Percentiles rank a stretch among this genome's conserved stretches.
phyloP scores from a whole-genome alignment of 2,888 invertebrate species.

The Archips xylosteana region DNA sequence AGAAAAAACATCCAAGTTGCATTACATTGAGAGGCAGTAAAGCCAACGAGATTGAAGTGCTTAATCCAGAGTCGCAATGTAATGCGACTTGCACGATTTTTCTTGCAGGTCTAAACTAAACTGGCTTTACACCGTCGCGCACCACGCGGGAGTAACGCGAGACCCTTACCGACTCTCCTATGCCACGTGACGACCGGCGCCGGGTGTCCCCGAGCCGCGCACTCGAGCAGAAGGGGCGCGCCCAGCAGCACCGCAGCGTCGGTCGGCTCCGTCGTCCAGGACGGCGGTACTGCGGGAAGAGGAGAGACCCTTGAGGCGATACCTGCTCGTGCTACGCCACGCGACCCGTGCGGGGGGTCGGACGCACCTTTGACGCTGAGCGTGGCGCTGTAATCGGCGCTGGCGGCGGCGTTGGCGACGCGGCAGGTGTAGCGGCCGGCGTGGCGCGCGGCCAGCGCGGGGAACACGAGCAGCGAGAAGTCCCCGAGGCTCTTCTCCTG shows the following conservation, averaged over 20 bases:
- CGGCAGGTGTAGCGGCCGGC: constrained; percentile 90
- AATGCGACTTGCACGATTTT: no score
- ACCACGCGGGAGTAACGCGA: no score
- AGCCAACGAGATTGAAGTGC: no score
- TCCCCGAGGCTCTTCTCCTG: constrained; percentile 89
- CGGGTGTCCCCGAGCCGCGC: constrained; percentile 91
- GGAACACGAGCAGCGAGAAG: constrained; percentile 89
- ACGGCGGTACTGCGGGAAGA: constrained; percentile 87
- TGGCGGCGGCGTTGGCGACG: constrained; percentile 89
- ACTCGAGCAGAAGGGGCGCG: constrained; percentile 88
- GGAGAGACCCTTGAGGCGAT: no score
- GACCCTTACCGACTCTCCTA: constrained; percentile 84
- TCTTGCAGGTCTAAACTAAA: no score
- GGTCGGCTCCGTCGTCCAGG: constrained; percentile 89
- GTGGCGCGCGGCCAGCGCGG: constrained; percentile 87
- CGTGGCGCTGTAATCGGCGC: constrained; percentile 88
- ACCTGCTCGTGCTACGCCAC: no score
- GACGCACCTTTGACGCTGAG: constrained; percentile 88
- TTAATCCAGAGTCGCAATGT: no score
- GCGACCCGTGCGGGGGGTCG: background rate
- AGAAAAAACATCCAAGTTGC: no score
- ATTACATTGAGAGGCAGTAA: no score
- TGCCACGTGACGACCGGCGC: constrained; percentile 88
- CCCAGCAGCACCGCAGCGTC: constrained; percentile 90
- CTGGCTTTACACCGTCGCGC: no score